A percentile compares a stretch with the other conserved stretches of the same genome.
These are phyloP conservation scores for Chloroclysta siterata DNA, from an alignment of 2,888 invertebrate species.

Conservation along the genomic window DNA sequence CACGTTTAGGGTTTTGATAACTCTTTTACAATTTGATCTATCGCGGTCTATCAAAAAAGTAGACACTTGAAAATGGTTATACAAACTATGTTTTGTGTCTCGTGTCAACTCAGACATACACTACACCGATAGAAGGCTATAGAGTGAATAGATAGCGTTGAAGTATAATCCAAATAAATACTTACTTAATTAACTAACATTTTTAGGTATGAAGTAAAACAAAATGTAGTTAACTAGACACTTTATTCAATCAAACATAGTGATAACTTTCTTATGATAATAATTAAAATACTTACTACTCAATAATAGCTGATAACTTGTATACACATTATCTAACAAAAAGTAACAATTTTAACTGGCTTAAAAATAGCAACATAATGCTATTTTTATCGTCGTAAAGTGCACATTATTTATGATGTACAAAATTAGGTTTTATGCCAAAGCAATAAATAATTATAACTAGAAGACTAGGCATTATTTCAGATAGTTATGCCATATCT, in stretches of 20 bases:
- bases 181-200: no score
- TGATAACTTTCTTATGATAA: background rate
- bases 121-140: background rate
- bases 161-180: no score
- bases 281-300: background rate
- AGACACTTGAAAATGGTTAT: no score
- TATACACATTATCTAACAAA: conserved; percentile 3
- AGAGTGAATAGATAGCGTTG: no score
- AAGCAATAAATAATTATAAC: conserved; percentile 19
- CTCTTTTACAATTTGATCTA: no score
- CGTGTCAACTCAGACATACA: background rate
- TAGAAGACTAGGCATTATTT: conserved; percentile 28
- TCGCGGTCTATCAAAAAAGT: no score
- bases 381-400: conserved; percentile 21
- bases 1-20: background rate
- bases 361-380: background rate
- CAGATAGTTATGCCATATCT: conserved; percentile 28
- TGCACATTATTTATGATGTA: conserved; percentile 22
- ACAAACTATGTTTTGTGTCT: background rate
- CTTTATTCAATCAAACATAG: conserved; percentile 17
- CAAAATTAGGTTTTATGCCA: conserved; percentile 34
- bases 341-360: background rate
- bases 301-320: background rate
- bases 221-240: conserved; percentile 7
- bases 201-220: conserved; percentile 1